phyloP scores from a whole-genome alignment of 1,140 invertebrate species.

The Lucilia cuprina region DNA sequence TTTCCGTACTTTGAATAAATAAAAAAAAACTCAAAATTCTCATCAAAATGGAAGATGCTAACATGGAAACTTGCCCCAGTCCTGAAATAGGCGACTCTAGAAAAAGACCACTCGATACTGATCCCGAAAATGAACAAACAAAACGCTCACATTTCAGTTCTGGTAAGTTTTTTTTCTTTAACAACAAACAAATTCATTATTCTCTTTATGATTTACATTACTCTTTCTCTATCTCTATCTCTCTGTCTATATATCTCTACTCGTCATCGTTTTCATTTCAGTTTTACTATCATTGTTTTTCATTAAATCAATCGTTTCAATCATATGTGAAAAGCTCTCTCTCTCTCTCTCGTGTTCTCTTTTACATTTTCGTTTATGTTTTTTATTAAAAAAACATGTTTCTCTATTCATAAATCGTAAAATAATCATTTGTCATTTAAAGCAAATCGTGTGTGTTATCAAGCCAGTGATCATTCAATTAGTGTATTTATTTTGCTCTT shows the following conservation, averaged over 20 bases:
- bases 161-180: conserved; percentile 68
- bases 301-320: neutral
- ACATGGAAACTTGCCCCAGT: conserved; percentile 79
- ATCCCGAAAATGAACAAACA: conserved; percentile 81
- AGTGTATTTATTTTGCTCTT: too few species aligned
- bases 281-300: neutral
- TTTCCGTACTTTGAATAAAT: conserved; percentile 20
- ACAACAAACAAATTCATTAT: neutral
- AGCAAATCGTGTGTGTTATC: too few species aligned
- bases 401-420: too few species aligned
- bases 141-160: conserved; percentile 86
- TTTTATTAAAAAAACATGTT: too few species aligned
- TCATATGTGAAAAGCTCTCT: neutral
- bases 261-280: neutral
- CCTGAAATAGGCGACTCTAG: conserved; percentile 78
- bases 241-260: neutral
- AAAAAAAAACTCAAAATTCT: conserved; percentile 54
- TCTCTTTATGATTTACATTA: conserved; percentile 11
- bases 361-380: neutral
- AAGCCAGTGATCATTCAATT: too few species aligned
- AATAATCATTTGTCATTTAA: too few species aligned
- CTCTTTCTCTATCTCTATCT: neutral
- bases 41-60: conserved; percentile 69
- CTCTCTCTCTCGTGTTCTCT: conserved; percentile 45
- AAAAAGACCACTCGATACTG: conserved; percentile 83